phyloP scores from a whole-genome alignment of 2,797 vertebrate genomes.

The Gobio occitaniae region DNA sequence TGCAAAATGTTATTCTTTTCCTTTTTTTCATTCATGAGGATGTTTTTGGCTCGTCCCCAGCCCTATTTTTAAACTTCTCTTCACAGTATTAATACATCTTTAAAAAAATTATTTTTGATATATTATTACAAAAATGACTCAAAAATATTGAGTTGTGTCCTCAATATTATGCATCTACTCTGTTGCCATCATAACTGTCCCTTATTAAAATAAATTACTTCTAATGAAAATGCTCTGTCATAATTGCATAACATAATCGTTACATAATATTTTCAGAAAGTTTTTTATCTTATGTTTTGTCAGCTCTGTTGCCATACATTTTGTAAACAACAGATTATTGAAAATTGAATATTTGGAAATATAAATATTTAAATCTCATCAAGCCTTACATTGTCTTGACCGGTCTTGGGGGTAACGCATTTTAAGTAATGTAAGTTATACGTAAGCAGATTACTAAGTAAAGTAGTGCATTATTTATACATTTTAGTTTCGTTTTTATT shows the following conservation, averaged over 20 bases:
- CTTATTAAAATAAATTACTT: not conserved
- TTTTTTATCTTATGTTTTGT: not conserved
- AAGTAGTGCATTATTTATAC: not conserved
- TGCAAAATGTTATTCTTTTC: not conserved
- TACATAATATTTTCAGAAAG: not conserved
- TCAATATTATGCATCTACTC: not conserved
- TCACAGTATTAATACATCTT: not conserved
- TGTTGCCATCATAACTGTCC: not conserved
- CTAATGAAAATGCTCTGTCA: not conserved
- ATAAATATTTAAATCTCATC: not conserved
- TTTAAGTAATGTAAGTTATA: no score
- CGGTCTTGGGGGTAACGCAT: not conserved
- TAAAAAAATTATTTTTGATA: not conserved
- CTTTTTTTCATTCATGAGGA: not conserved
- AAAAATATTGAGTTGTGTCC: not conserved
- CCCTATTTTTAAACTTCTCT: not conserved
- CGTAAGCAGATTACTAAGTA: not conserved
- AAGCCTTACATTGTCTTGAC: not conserved
- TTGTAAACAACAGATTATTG: not conserved
- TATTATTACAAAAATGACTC: not conserved
- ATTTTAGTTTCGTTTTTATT: no score
- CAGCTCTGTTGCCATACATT: not conserved
- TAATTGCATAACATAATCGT: not conserved
- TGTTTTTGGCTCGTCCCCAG: not conserved
- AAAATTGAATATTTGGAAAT: not conserved